Evolutionary conservation across 2,113 vertebrate species (phyloP).

Genomic region (Polypterus senegalus): DNA sequence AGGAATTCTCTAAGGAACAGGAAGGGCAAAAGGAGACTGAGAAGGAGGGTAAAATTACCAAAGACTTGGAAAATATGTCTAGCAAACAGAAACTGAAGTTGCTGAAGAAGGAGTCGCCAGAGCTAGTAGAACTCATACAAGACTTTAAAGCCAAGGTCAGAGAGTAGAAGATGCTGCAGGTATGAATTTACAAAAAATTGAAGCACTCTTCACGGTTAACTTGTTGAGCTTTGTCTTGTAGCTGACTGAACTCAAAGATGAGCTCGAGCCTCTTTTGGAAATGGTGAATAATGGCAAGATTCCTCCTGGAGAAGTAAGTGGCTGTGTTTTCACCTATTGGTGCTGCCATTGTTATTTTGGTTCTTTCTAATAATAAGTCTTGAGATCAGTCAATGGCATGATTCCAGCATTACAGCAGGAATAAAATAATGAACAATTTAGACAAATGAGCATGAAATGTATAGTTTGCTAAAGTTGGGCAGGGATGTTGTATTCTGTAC

Average conservation of each 20-base stretch:
- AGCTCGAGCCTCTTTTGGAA: conserved; percentile 71
- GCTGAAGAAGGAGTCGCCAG: conserved; percentile 83
- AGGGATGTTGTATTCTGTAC: too few relatives aligned
- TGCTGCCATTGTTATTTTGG: not conserved
- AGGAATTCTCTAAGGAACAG: conserved; percentile 45
- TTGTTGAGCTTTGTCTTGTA: conserved; percentile 17
- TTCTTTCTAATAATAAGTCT: not conserved
- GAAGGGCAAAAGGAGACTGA: conserved; percentile 26
- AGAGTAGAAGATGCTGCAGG: too few relatives aligned
- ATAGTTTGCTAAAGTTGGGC: too few relatives aligned
- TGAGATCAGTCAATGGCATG: too few relatives aligned
- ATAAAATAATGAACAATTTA: too few relatives aligned
- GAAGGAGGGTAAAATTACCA: conserved; percentile 61
- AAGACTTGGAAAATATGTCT: conserved; percentile 74
- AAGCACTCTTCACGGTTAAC: not conserved
- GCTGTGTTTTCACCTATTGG: not conserved
- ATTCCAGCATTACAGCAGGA: too few relatives aligned
- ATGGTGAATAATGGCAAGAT: conserved; percentile 63
- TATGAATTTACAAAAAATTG: not conserved
- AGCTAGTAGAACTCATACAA: conserved; percentile 80
- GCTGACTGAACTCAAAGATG: conserved; percentile 71
- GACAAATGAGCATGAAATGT: too few relatives aligned
- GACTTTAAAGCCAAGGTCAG: conserved; percentile 77
- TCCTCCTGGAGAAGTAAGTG: conserved; percentile 59
- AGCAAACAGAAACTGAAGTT: conserved; percentile 83